phyloP scores from a whole-genome alignment of 2,113 vertebrate species.

The Thermophis baileyi region DNA sequence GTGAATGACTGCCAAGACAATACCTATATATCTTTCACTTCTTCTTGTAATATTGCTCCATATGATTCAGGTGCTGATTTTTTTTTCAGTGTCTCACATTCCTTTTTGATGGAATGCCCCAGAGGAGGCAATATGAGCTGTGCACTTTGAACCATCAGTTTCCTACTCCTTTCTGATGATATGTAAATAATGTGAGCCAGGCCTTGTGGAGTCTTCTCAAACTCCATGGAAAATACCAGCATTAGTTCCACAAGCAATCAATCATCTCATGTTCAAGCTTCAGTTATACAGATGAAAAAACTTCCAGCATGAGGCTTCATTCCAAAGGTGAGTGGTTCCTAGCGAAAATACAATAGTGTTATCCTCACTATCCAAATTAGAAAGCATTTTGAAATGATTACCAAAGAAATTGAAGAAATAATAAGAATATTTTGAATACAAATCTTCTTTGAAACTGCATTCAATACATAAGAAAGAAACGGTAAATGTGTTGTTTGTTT shows the following conservation, averaged over 20 bases:
- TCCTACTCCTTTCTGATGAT: conserved; percentile 55
- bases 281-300: conserved; percentile 18
- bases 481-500: neutral
- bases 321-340: neutral
- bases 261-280: conserved; percentile 32
- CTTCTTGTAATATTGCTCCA: conserved; percentile 42
- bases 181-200: conserved; percentile 37
- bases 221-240: conserved; percentile 42
- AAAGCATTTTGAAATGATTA: conserved; percentile 4
- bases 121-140: conserved; percentile 64
- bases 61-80: conserved; percentile 29
- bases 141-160: conserved; percentile 57
- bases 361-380: neutral
- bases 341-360: neutral
- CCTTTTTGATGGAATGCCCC: conserved; percentile 39
- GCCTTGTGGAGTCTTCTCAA: conserved; percentile 42
- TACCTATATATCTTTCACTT: conserved; percentile 13
- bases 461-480: neutral
- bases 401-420: neutral
- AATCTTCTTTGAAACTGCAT: neutral
- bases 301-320: neutral
- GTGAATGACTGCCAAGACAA: neutral
- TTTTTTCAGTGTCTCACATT: conserved; percentile 51
- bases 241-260: conserved; percentile 26
- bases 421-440: neutral